phyloP scores from a whole-genome alignment of 2,113 vertebrate genomes.

The Chinchilla lanigera region DNA sequence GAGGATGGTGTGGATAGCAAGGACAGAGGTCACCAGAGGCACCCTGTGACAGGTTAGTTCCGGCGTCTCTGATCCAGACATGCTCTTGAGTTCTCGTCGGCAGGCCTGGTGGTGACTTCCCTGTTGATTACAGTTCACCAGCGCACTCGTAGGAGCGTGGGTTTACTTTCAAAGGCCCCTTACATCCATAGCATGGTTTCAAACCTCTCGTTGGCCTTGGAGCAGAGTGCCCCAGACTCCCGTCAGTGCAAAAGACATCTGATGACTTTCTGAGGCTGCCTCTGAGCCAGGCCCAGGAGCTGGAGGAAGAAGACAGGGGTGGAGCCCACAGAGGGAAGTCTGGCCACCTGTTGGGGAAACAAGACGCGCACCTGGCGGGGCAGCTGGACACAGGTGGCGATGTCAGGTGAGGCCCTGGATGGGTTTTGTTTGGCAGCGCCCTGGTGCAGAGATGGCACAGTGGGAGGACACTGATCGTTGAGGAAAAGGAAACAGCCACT shows the following conservation, averaged over 20 bases:
- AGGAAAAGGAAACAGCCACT: not conserved
- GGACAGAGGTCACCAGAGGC: not conserved
- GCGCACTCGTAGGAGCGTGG: not conserved
- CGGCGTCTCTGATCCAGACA: not conserved
- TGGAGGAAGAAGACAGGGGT: not conserved
- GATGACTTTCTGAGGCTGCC: not conserved
- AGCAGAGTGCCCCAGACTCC: not conserved
- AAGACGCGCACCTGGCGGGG: not conserved
- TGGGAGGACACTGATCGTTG: not conserved
- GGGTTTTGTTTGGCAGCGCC: not conserved
- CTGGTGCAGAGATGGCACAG: not conserved
- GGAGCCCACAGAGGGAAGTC: not conserved
- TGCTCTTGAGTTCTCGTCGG: not conserved
- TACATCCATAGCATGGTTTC: not conserved
- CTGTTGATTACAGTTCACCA: not conserved
- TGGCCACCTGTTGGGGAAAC: not conserved
- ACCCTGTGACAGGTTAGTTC: rapidly evolving
- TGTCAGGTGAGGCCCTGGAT: not conserved
- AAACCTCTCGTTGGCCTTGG: not conserved
- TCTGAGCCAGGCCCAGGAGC: not conserved
- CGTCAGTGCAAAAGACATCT: not conserved
- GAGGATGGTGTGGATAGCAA: not conserved
- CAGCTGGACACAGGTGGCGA: not conserved
- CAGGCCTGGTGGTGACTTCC: not conserved
- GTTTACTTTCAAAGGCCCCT: not conserved